Evolutionary conservation across 2,888 invertebrate species (phyloP), one percentile per base, ranked within the genome.

Genomic region (Toxonevra muliebris): DNA sequence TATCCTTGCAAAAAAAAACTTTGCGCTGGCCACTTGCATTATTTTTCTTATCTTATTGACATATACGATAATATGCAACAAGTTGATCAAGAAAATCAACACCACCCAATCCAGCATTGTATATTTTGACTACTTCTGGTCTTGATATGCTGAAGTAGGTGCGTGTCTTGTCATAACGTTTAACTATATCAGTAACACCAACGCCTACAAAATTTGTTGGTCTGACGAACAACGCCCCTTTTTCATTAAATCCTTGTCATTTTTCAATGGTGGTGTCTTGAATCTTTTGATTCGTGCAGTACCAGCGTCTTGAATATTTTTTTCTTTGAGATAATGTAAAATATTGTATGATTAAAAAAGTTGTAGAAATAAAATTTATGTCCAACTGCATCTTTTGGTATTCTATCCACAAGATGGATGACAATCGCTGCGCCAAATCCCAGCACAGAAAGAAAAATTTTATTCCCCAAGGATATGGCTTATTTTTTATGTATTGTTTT

Each of bases 11-110:
- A n/a, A n/a, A n/a, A n/a, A n/a, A n/a, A n/a, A n/a, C n/a, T n/a
- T n/a, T n/a, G n/a, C n/a, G n/a, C n/a, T n/a, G n/a, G n/a, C n/a
- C n/a, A n/a, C 17, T 15, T 53, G 3, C 17, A n/a, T 55, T 55
- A 20, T 61, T 66, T 48, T 69, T 66, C 11, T 30, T 19, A 11
- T 60, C 63, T 20, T 54, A 20, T 20, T 66, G 48, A 50, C 54
- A 66, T 17, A 66, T 59, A 54, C 69, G 19, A 52, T 69, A 66
- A 41, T 69, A 66, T 4, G 20, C 19, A 11, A 69, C 59, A n/a
- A 62, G 15, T 30, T 69, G 63, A 69, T 69, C 66, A 40, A 69
- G 60, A 12, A 69, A 43, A 54, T 69, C 69, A 12, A 69, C 66
- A 42, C 57, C 61, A 43, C 65, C 65, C 69, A 69, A 61, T 19